Percentiles rank a stretch among this genome's conserved stretches.
phyloP scores from a whole-genome alignment of 2,888 invertebrate species.

The Saturnia pavonia region DNA sequence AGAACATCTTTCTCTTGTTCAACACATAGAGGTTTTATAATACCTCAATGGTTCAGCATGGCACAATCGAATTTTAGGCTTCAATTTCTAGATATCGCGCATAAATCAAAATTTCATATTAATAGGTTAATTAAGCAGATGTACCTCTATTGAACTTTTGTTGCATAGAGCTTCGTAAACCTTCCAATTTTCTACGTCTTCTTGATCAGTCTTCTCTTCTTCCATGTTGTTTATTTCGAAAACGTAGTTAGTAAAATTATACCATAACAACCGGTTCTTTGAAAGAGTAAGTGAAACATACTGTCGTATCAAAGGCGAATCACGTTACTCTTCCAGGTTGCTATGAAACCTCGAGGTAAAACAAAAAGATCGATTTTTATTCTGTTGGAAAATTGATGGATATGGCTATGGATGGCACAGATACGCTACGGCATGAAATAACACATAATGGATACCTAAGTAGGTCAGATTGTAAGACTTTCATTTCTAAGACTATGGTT shows the following conservation, averaged over 20 bases:
- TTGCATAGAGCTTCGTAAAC: slow-evolving; percentile 86
- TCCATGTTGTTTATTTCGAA: slow-evolving; percentile 49
- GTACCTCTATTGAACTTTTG: slow-evolving; percentile 80
- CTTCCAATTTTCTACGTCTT: slow-evolving; percentile 86
- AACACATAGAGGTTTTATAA: no score
- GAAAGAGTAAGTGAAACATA: neutral
- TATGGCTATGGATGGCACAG: neutral
- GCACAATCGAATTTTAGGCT: neutral
- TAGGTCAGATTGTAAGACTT: no score
- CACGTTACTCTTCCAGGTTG: neutral
- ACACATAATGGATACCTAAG: no score
- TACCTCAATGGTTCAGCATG: no score
- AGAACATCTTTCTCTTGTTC: neutral
- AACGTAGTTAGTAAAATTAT: slow-evolving; percentile 6
- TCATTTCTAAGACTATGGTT: no score
- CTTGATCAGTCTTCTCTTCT: slow-evolving; percentile 63
- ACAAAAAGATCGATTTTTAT: slow-evolving; percentile 1
- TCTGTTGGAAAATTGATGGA: neutral
- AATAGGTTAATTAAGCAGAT: slow-evolving; percentile 28
- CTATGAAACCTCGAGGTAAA: slow-evolving; percentile 5
- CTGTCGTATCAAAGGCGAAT: neutral
- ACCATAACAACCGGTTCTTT: slow-evolving; percentile 9
- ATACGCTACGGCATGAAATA: no score
- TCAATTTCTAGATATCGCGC: neutral
- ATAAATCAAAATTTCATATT: neutral